These are phyloP conservation scores for Pteronura brasiliensis DNA, from an alignment of 2,113 vertebrate species.

Conservation along the genomic window DNA sequence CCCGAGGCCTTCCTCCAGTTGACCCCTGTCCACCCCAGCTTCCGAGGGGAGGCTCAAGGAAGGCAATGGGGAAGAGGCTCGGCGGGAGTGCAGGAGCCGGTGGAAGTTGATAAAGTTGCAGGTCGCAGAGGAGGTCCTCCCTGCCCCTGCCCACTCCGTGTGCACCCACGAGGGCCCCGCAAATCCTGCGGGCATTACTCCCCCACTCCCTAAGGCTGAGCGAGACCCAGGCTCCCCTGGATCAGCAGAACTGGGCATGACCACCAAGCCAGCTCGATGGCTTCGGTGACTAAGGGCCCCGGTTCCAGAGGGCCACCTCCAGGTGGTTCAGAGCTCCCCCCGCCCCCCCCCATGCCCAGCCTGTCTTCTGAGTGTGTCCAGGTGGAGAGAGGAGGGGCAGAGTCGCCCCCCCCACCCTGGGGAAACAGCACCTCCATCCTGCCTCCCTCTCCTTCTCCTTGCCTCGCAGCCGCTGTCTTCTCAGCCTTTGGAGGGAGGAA, in stretches of 20 bases:
- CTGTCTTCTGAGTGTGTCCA: background rate
- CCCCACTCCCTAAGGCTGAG: background rate
- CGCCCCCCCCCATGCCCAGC: background rate
- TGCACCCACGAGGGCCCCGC: background rate
- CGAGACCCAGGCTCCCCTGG: background rate
- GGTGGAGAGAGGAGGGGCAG: background rate
- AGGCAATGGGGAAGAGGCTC: accelerated
- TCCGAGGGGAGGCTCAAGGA: background rate
- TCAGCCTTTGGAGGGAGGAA: too few species aligned
- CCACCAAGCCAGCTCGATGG: background rate
- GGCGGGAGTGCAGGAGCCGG: accelerated
- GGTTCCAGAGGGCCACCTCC: background rate
- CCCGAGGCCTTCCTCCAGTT: background rate
- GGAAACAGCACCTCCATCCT: accelerated
- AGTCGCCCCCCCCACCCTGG: background rate
- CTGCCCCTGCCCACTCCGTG: too few species aligned
- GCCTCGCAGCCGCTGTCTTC: background rate
- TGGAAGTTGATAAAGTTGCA: background rate
- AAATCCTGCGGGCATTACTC: too few species aligned
- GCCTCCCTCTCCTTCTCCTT: background rate
- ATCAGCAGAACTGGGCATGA: accelerated
- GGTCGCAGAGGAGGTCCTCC: background rate
- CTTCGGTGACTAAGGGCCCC: accelerated
- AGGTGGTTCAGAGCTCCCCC: background rate
- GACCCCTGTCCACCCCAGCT: background rate